Evolutionary conservation across 1,140 invertebrate genomes (phyloP).

Genomic region (Apis laboriosa): DNA sequence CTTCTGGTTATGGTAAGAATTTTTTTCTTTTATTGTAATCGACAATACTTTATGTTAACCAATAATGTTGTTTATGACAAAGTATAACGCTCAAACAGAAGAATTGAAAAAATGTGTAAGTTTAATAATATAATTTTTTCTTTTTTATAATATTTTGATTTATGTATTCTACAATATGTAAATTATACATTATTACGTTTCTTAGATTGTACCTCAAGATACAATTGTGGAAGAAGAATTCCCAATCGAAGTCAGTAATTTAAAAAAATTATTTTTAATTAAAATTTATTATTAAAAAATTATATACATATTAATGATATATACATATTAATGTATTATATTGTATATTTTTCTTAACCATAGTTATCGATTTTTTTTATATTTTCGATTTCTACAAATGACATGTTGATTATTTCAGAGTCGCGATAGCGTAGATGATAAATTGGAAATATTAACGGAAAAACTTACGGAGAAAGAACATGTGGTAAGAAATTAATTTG

Average conservation of each 20-base stretch:
- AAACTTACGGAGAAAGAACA: constrained; percentile 34
- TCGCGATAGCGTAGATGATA: constrained; percentile 13
- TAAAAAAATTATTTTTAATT: neutral
- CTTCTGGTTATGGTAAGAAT: constrained; percentile 65
- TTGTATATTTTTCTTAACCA: neutral
- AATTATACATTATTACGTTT: neutral
- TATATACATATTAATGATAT: neutral
- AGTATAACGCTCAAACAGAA: constrained; percentile 59
- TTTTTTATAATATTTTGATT: neutral
- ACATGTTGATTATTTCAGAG: constrained; percentile 11
- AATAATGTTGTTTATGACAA: constrained; percentile 30
- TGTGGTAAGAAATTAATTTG: constrained; percentile 6
- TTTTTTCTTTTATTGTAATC: constrained; percentile 12
- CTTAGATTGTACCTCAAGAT: neutral
- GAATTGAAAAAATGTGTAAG: constrained; percentile 66
- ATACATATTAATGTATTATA: neutral
- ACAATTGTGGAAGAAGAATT: neutral
- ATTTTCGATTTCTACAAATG: neutral
- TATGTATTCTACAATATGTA: neutral
- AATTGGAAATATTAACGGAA: constrained; percentile 22
- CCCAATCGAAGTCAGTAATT: constrained; percentile 14
- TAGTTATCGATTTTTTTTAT: neutral
- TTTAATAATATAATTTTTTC: constrained; percentile 16
- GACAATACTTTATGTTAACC: constrained; percentile 39
- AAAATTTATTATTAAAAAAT: neutral